Evolutionary conservation across 2,888 invertebrate species (phyloP).

Genomic region (Conistra vaccinii): DNA sequence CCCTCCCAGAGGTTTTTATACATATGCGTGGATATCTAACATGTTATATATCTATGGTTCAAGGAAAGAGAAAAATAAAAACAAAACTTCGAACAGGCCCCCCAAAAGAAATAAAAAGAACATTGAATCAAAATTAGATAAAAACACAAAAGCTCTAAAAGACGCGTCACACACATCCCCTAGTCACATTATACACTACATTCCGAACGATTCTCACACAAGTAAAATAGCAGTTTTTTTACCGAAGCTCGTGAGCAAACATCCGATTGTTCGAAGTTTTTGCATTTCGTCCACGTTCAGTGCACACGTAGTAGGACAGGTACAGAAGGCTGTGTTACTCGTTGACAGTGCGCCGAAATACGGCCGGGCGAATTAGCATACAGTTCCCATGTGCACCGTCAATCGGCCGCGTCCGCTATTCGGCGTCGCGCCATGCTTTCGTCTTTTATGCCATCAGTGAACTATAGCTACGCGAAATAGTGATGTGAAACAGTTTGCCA

Average conservation of each 20-base stretch:
- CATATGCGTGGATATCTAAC: not conserved
- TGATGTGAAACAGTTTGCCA: conserved; percentile 50
- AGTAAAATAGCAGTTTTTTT: conserved; percentile 57
- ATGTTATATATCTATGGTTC: not conserved
- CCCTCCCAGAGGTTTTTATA: no score
- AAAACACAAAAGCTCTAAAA: conserved; percentile 41
- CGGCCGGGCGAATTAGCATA: conserved; percentile 80
- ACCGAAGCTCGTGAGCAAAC: conserved; percentile 57
- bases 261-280: conserved; percentile 65
- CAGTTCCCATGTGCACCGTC: conserved; percentile 82
- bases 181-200: conserved; percentile 43
- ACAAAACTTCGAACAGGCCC: conserved; percentile 9
- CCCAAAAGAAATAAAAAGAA: conserved; percentile 20
- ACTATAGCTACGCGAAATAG: conserved; percentile 55
- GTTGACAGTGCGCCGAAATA: conserved; percentile 79
- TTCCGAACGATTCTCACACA: conserved; percentile 45
- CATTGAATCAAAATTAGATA: conserved; percentile 31
- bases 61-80: not conserved
- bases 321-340: conserved; percentile 62
- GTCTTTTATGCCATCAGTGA: conserved; percentile 69
- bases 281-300: conserved; percentile 65
- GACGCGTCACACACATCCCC: conserved; percentile 32
- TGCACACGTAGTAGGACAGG: conserved; percentile 54
- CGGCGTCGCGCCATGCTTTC: conserved; percentile 69
- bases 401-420: conserved; percentile 71